These are phyloP conservation scores for Oreochromis aureus DNA, from an alignment of 2,113 vertebrate species.

Conservation along the genomic window DNA sequence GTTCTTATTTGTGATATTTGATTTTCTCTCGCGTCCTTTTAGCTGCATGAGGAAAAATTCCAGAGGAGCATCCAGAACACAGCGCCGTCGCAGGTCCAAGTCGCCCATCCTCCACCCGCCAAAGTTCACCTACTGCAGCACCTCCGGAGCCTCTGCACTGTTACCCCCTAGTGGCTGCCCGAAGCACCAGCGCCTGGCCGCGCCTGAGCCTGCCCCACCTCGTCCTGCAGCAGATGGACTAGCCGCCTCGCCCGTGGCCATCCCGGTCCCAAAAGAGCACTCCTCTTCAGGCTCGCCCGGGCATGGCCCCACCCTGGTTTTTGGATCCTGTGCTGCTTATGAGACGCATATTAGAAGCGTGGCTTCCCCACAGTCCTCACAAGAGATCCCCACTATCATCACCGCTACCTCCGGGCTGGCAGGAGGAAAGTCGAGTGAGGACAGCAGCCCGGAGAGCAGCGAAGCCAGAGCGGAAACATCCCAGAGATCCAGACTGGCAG, in stretches of 20 bases:
- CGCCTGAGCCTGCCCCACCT: constrained; percentile 63
- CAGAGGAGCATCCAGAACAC: constrained; percentile 79
- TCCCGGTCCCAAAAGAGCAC: constrained; percentile 66
- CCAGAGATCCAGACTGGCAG: not conserved
- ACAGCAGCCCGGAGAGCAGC: not conserved
- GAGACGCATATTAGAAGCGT: constrained; percentile 34
- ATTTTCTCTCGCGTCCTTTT: fast-evolving
- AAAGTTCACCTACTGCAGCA: constrained; percentile 90
- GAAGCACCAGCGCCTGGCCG: constrained; percentile 75
- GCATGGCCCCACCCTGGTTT: constrained; percentile 47
- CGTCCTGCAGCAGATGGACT: not conserved
- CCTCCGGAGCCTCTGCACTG: constrained; percentile 33
- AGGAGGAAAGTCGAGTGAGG: not conserved
- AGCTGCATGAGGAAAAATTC: constrained; percentile 86
- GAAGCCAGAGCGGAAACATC: not conserved
- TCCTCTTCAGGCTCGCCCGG: not conserved
- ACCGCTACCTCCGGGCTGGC: not conserved
- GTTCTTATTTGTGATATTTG: not conserved
- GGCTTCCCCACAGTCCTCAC: not conserved
- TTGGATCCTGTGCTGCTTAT: constrained; percentile 46
- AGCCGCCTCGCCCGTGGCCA: not conserved
- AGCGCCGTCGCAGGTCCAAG: constrained; percentile 88
- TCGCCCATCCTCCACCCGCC: constrained; percentile 94
- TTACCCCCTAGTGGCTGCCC: constrained; percentile 67
- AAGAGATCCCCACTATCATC: not conserved